Evolutionary conservation across 2,797 vertebrate genomes (phyloP), one percentile per base, ranked within the genome.

Genomic region (Arctocebus calabarensis): DNA sequence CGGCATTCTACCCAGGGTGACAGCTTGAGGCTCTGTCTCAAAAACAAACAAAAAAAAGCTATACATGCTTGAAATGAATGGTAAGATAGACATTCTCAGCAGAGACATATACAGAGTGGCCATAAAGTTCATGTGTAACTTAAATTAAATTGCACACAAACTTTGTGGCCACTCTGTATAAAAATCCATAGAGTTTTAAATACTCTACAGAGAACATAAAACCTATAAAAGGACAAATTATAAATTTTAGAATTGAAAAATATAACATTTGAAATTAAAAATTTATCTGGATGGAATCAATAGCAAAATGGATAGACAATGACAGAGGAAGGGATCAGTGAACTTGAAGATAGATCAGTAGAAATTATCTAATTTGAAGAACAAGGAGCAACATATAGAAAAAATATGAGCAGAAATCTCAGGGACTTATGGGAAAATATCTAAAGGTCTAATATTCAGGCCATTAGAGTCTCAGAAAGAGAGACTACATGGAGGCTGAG

Each of bases 341-440:
- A 74, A 82, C 32, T 45, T 43, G 7, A 62, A 81, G n/a, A 43
- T 34, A 88, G 27, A 87, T 88, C 22, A 88, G 73, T 64, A 81
- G 10, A 73, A 93, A 82, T 82, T n/a, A 55, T 29, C 57, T 37
- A 64, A 75, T 82, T 45, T 88, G 37, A 73, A 71, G 52, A 62
- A 74, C 77, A 88, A 74, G 74, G 16, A 93, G 68, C 52, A 74
- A 74, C 82, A 93, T 74, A 74, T 12, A 93, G 68, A 62, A 74
- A 74, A 74, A 88, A 93, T 74, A 74, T 17, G 64, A 64, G 34
- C 11, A 82, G 57, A 81, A 81, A 82, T 16, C 71, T 82, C 68
- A 64, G 22, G 68, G 48, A 83, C 37, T 57, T 88, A 29, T 66
- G 32, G 29, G 45, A 74, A 48, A 66, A 66, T 74, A 82, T 88